Conservation (phyloP, 2,113 vertebrate genomes). For the Phylloscopus whistleri region DNA sequence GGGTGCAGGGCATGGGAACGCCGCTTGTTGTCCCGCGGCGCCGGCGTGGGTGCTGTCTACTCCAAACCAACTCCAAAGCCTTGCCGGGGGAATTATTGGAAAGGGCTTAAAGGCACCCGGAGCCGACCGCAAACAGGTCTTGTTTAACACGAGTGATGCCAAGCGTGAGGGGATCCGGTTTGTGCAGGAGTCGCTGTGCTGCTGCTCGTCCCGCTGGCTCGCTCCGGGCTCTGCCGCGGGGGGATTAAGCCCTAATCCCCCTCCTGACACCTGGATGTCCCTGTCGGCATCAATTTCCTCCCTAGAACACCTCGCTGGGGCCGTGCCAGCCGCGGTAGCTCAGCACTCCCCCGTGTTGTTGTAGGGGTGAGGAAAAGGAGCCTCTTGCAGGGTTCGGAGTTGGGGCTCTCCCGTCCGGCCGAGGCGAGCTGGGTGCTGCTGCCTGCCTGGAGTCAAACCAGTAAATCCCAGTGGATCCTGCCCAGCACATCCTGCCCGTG, state of each 20-base stretch:
- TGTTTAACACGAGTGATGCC: background rate
- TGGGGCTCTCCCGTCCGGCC: accelerated
- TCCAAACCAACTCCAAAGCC: background rate
- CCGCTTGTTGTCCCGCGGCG: background rate
- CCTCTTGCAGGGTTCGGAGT: background rate
- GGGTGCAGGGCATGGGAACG: background rate
- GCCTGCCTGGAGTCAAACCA: background rate
- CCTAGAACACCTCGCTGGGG: background rate
- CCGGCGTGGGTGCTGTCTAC: background rate
- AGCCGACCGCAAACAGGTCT: background rate
- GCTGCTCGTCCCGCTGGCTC: background rate
- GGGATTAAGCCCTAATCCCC: conserved; percentile 55
- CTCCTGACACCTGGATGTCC: conserved; percentile 7
- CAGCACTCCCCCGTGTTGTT: accelerated
- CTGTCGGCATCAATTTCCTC: background rate
- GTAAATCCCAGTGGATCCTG: background rate
- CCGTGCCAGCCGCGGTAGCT: background rate
- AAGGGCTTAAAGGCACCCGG: background rate
- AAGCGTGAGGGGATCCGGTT: background rate
- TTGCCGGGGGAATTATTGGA: background rate
- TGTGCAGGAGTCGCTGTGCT: background rate
- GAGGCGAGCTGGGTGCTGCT: background rate
- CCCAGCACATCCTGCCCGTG: background rate
- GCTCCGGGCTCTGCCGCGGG: background rate
- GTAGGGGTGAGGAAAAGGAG: background rate